phyloP scores from a whole-genome alignment of 2,113 vertebrate species.

The Columbina picui region DNA sequence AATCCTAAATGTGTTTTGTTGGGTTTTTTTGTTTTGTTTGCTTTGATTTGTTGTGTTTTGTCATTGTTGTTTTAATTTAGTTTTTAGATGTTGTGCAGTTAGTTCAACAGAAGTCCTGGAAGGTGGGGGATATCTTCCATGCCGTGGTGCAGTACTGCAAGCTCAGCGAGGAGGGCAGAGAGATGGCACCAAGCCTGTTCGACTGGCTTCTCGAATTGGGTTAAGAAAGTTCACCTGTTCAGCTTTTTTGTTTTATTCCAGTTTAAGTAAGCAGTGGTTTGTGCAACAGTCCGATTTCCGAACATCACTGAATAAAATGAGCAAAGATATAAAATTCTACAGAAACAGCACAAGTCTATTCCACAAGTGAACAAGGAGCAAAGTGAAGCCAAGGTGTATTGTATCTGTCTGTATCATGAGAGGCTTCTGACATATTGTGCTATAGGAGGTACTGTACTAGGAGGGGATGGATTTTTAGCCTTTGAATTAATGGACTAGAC shows the following conservation, averaged over 20 bases:
- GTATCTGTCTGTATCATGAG: neutral
- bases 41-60: neutral
- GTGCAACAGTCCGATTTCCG: constrained; percentile 23
- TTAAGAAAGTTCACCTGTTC: constrained; percentile 58
- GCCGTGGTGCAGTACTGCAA: constrained; percentile 91
- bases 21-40: neutral
- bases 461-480: neutral
- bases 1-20: neutral
- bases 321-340: constrained; percentile 44
- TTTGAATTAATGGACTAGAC: neutral
- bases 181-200: constrained; percentile 83
- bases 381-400: neutral
- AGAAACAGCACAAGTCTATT: neutral
- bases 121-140: constrained; percentile 90
- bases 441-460: neutral
- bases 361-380: neutral
- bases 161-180: constrained; percentile 77
- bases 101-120: constrained; percentile 89
- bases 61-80: constrained; percentile 65
- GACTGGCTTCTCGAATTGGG: constrained; percentile 92
- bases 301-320: constrained; percentile 38
- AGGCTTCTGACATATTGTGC: neutral
- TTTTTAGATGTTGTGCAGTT: constrained; percentile 92
- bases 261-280: constrained; percentile 59
- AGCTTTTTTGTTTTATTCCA: neutral